phyloP scores from a whole-genome alignment of 2,797 vertebrate species.

The Macropus fuliginosus region DNA sequence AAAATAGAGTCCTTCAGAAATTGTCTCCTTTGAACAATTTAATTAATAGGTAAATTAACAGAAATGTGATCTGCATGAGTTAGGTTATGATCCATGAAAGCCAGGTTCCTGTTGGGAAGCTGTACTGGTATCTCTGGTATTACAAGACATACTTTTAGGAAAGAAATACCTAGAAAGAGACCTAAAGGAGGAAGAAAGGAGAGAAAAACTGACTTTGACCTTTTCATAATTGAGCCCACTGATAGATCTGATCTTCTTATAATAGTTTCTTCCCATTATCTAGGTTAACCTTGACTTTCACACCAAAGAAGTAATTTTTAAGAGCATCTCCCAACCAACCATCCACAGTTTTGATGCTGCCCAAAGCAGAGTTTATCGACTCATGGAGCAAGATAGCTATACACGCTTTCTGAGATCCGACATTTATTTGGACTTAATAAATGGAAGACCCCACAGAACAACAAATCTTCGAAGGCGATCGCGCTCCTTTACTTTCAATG shows the following conservation, averaged over 20 bases:
- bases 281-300: conserved; percentile 96
- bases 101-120: background rate
- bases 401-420: conserved; percentile 93
- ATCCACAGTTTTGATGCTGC: conserved; percentile 90
- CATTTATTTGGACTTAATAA: conserved; percentile 89
- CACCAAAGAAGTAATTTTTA: conserved; percentile 89
- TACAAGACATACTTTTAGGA: background rate
- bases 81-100: background rate
- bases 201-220: background rate
- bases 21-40: background rate
- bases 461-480: conserved; percentile 92
- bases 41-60: background rate
- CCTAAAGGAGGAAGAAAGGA: background rate
- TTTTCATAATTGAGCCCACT: background rate
- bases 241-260: background rate
- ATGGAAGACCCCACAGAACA: conserved; percentile 82
- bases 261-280: background rate
- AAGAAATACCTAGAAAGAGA: background rate
- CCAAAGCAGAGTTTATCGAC: conserved; percentile 91
- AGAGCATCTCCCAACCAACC: conserved; percentile 86
- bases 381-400: conserved; percentile 99
- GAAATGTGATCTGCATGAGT: background rate
- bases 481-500: conserved; percentile 93
- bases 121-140: background rate
- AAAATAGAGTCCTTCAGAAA: background rate